Evolutionary conservation across 1,140 invertebrate species (phyloP).

Genomic region (Meloidogyne floridensis): DNA sequence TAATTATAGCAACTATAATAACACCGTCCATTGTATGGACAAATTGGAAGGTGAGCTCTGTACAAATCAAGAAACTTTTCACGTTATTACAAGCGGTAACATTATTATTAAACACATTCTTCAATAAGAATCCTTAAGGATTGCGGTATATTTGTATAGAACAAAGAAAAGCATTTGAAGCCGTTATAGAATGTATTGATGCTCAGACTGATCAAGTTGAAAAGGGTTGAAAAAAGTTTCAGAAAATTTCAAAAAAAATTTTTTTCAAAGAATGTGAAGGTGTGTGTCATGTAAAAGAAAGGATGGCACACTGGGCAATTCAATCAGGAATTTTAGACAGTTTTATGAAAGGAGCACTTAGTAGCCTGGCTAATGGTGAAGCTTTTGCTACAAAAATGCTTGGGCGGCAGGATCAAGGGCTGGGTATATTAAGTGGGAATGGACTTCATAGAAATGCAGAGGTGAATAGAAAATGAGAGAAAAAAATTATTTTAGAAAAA

Average conservation of each 20-base stretch:
- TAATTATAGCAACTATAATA: slow-evolving; percentile 36
- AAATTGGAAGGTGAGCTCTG: slow-evolving; percentile 23
- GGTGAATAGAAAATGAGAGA: neutral
- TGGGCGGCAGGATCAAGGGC: neutral
- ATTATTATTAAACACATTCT: neutral
- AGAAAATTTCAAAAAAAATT: neutral
- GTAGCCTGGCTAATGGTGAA: slow-evolving; percentile 19
- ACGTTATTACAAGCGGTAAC: slow-evolving; percentile 38
- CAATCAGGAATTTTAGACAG: slow-evolving; percentile 38
- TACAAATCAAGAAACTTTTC: slow-evolving; percentile 35
- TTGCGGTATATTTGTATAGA: slow-evolving; percentile 38
- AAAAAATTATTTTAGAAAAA: neutral
- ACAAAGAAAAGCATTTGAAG: slow-evolving; percentile 38
- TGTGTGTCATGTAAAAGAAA: slow-evolving; percentile 31
- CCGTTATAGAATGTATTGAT: slow-evolving; percentile 39
- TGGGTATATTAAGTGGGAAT: neutral
- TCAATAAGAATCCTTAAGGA: neutral
- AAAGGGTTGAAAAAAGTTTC: neutral
- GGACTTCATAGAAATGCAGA: neutral
- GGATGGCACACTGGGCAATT: slow-evolving; percentile 36
- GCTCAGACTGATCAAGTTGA: slow-evolving; percentile 30
- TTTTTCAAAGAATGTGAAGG: slow-evolving; percentile 33
- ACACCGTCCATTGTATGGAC: slow-evolving; percentile 33
- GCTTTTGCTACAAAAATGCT: slow-evolving; percentile 23
- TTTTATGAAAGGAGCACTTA: slow-evolving; percentile 32